Percentiles rank a stretch among this genome's conserved stretches.
Evolutionary conservation across 2,888 invertebrate genomes (phyloP).

Genomic region (Carabus problematicus): DNA sequence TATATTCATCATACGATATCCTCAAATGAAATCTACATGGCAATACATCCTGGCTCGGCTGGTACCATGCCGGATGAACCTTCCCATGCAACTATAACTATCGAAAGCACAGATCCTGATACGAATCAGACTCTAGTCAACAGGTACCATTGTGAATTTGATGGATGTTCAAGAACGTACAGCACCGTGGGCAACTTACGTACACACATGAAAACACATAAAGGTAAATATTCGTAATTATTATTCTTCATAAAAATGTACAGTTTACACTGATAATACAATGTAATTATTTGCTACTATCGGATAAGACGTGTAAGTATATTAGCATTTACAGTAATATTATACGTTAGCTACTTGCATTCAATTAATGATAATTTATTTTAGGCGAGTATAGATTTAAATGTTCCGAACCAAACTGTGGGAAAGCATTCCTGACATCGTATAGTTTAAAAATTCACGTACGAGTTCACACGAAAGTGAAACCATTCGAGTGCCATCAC

Average conservation of each 20-base stretch:
- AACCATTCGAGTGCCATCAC: slow-evolving; percentile 88
- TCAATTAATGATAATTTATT: slow-evolving; percentile 44
- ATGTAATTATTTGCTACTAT: slow-evolving; percentile 6
- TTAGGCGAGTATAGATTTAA: slow-evolving; percentile 94
- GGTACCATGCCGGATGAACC: slow-evolving; percentile 71
- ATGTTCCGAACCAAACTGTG: slow-evolving; percentile 86
- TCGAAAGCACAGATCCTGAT: slow-evolving; percentile 68
- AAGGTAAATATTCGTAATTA: slow-evolving; percentile 68
- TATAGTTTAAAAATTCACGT: slow-evolving; percentile 95
- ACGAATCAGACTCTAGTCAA: slow-evolving; percentile 68
- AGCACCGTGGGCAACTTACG: slow-evolving; percentile 93
- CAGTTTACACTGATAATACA: neutral
- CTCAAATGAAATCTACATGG: slow-evolving; percentile 74
- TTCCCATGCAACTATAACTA: slow-evolving; percentile 72
- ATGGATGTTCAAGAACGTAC: slow-evolving; percentile 86
- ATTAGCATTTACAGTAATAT: neutral
- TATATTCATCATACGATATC: slow-evolving; percentile 74
- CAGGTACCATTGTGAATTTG: slow-evolving; percentile 87
- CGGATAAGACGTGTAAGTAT: neutral
- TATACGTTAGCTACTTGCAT: neutral
- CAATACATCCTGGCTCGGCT: slow-evolving; percentile 71
- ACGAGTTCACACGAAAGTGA: slow-evolving; percentile 90
- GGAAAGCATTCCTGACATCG: slow-evolving; percentile 92
- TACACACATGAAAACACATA: slow-evolving; percentile 95
- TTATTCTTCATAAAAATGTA: neutral